phyloP scores from a whole-genome alignment of 2,888 invertebrate genomes.

The Chloroclystis v-ata region DNA sequence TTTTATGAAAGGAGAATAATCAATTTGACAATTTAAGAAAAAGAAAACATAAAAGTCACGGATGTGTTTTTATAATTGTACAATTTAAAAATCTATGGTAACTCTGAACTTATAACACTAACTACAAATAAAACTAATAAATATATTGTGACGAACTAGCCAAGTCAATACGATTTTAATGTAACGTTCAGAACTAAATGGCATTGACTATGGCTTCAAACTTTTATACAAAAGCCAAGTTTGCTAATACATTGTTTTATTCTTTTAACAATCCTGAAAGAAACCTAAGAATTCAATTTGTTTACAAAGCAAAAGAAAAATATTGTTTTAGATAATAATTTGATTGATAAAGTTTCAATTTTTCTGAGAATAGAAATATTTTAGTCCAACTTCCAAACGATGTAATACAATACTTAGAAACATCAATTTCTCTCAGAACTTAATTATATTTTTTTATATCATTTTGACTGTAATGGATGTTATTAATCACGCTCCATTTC shows the following conservation, averaged over 20 bases:
- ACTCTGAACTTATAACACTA: constrained; percentile 61
- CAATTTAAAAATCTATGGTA: constrained; percentile 61
- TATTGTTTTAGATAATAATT: constrained; percentile 8
- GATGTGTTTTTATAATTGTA: constrained; percentile 48
- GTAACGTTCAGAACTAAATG: constrained; percentile 32
- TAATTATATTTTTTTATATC: constrained; percentile 4
- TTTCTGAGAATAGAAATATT: constrained; percentile 1
- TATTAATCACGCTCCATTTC: constrained; percentile 5
- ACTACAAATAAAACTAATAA: constrained; percentile 40
- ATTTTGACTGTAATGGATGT: constrained; percentile 6
- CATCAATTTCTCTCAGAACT: constrained; percentile 4
- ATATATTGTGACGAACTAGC: constrained; percentile 33
- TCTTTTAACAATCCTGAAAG: neutral
- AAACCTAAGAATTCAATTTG: constrained; percentile 1
- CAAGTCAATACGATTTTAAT: constrained; percentile 28
- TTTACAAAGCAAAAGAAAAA: constrained; percentile 8
- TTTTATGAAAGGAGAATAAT: neutral
- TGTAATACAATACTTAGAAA: constrained; percentile 6
- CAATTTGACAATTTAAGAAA: neutral
- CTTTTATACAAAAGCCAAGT: constrained; percentile 21
- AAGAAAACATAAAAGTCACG: constrained; percentile 6
- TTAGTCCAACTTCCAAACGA: constrained; percentile 5
- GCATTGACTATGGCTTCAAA: constrained; percentile 50
- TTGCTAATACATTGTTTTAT: constrained; percentile 35
- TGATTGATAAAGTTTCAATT: constrained; percentile 10